A percentile compares a stretch with the other conserved stretches of the same genome.
Conservation (phyloP, 92 coral and sea anemone species). For the Actinostola sp. region DNA sequence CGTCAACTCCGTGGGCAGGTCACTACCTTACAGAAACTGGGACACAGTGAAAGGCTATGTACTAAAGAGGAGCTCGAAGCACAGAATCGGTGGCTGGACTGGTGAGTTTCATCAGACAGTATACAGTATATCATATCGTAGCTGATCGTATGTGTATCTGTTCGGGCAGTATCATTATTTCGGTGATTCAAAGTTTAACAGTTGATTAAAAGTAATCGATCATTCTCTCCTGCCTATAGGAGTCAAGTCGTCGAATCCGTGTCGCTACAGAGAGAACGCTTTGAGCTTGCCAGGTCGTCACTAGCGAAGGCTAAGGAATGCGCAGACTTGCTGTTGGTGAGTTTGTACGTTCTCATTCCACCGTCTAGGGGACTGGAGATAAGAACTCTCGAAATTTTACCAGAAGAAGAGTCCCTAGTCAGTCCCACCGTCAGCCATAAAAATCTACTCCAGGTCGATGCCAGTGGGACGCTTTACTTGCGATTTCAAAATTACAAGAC, state of each 20-base stretch:
- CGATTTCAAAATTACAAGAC: conserved; percentile 9
- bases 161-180: too few species aligned
- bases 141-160: too few species aligned
- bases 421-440: background rate
- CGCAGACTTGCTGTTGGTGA: background rate
- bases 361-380: conserved; percentile 2
- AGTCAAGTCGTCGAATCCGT: too few species aligned
- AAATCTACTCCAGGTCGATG: background rate
- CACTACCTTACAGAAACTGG: too few species aligned
- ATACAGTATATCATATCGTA: too few species aligned
- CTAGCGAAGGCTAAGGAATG: background rate
- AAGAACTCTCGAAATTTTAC: conserved; percentile 1
- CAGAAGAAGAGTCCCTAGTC: background rate
- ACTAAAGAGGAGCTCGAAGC: too few species aligned
- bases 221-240: too few species aligned
- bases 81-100: too few species aligned
- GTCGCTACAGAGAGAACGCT: background rate
- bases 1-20: background rate
- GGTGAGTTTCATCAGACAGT: too few species aligned
- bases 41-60: too few species aligned
- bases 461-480: background rate
- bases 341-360: background rate
- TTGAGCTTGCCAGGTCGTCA: background rate
- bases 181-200: too few species aligned
- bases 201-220: too few species aligned